Base-by-base conservation (phyloP, 2,113 vertebrate species). In the Chaetodon trifascialis region DNA sequence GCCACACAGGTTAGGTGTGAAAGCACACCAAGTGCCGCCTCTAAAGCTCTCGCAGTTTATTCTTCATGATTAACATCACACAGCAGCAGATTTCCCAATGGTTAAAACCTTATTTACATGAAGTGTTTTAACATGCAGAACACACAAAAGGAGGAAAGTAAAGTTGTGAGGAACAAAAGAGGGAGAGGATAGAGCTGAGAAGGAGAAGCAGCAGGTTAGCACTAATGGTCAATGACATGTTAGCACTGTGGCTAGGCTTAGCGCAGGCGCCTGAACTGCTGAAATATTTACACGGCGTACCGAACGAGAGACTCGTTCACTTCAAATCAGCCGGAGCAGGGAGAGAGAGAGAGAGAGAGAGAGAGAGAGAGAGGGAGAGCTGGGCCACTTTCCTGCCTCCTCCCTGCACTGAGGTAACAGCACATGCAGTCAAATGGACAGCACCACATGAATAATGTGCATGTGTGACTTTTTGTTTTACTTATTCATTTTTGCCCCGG, bases 171-270 rank as follows among this genome's bases (percentile, higher is more conserved):
- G 62, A 81, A 88, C 80, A 82, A 73, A 85, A 80, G 62, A 60
- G 55, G 38, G 46, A 21, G 47, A 72, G 40, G 76, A 85, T 66
- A 40, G 74, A 65, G 83, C 51, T 25, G 80, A 83, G 69, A 77
- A 80, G 83, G 83, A 79, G 84, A 73, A 89, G 85, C 89, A 91
- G 83, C 92, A 91, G 89, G 88, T 94, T 92, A 93, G 93, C 92
- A 92, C 91, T 94, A 95, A 95, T 94, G 93, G 93, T 94, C 94
- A 95, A 74, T 90, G 93, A 92, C 93, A 92, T 86, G 87, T 90
- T 88, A 91, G 89, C 74, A 34, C 88, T 70, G 85, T 58, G 88
- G 91, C 91, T 84, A 77, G 86, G 87, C 87, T 79, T 59, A 79
- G 87, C 82, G 44, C 83, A 82, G 87, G 85, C 79, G 63, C 89